These are phyloP conservation scores for Nothobranchius kuhntae DNA, from an alignment of 2,113 vertebrate species.

Conservation along the genomic window DNA sequence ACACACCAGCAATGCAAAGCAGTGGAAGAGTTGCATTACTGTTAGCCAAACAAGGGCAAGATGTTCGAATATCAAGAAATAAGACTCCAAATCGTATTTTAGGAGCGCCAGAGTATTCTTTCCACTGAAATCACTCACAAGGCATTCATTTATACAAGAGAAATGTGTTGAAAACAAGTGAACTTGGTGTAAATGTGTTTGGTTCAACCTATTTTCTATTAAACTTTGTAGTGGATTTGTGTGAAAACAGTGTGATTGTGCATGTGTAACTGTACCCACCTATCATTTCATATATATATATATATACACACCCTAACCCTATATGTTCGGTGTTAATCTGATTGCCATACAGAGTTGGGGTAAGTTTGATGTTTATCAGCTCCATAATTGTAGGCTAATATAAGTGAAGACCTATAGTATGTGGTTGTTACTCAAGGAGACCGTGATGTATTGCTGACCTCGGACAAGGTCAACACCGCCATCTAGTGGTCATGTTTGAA, in stretches of 20 bases:
- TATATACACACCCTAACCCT: no score
- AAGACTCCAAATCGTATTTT: no score
- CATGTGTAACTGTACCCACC: not conserved
- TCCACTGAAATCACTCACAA: no score
- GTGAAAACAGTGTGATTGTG: not conserved
- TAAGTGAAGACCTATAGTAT: not conserved
- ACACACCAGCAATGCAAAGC: no score
- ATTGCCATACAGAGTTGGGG: conserved; percentile 9
- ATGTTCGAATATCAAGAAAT: no score
- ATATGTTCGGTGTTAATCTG: not conserved
- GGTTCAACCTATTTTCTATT: not conserved
- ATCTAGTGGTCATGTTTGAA: conserved; percentile 49
- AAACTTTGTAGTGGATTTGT: not conserved
- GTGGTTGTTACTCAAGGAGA: not conserved
- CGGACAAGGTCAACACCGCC: conserved; percentile 26
- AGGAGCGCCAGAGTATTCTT: no score
- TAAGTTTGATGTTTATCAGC: conserved; percentile 9
- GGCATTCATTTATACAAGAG: no score
- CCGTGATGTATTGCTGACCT: not conserved
- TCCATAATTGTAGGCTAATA: conserved; percentile 20
- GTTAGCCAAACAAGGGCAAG: no score
- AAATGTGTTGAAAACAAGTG: no score
- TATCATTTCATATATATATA: no score
- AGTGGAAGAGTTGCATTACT: no score
- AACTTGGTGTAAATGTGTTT: not conserved